Evolutionary conservation across 1,140 invertebrate genomes (phyloP).

Genomic region (Galendromus occidentalis): DNA sequence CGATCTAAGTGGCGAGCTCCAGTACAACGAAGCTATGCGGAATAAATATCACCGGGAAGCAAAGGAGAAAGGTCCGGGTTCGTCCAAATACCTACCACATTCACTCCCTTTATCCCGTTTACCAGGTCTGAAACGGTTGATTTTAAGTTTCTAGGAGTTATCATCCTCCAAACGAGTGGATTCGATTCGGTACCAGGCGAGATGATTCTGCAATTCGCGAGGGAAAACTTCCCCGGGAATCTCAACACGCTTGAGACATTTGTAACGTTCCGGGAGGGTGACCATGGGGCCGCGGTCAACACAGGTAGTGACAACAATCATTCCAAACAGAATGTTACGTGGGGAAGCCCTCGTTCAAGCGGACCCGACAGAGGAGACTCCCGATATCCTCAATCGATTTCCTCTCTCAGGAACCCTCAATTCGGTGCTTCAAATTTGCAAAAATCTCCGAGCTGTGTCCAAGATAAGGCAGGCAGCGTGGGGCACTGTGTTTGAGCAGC

Average conservation of each 20-base stretch:
- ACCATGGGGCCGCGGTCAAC: neutral
- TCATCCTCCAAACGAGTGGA: neutral
- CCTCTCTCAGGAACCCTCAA: too few relatives aligned
- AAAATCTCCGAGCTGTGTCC: neutral
- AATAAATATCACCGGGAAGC: neutral
- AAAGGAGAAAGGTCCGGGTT: neutral
- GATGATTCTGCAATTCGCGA: constrained; percentile 2
- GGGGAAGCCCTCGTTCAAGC: too few relatives aligned
- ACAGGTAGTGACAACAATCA: neutral
- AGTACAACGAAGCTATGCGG: neutral
- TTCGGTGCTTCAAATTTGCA: too few relatives aligned
- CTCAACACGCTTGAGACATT: neutral
- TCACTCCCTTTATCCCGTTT: too few relatives aligned
- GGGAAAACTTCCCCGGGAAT: neutral
- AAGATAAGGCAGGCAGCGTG: neutral
- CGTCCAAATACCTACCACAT: too few relatives aligned
- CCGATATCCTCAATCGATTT: too few relatives aligned
- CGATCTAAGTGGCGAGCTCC: neutral
- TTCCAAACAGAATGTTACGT: neutral
- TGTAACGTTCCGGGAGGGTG: neutral
- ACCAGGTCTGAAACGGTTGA: neutral
- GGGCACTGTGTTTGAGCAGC: neutral
- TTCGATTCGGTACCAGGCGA: neutral
- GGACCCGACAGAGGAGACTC: too few relatives aligned
- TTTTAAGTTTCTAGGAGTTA: neutral